These are phyloP conservation scores for Cichlasoma orientale DNA, from an alignment of 2,797 vertebrate species.

Conservation along the genomic window DNA sequence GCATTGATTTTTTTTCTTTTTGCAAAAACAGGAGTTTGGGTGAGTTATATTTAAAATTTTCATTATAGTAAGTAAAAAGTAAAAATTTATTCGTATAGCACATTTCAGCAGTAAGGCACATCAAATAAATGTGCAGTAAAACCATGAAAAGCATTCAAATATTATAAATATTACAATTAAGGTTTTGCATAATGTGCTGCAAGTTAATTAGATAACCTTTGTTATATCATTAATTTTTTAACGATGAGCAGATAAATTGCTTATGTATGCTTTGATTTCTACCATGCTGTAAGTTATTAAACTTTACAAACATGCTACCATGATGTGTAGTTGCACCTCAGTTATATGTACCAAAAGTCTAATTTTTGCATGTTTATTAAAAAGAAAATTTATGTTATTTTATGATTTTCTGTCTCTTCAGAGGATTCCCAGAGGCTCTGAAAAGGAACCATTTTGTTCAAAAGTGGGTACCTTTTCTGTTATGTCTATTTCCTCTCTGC, in stretches of 20 bases:
- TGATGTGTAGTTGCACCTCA: neutral
- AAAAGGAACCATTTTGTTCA: constrained; percentile 26
- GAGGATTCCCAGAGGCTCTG: constrained; percentile 27
- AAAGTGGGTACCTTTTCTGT: constrained; percentile 40
- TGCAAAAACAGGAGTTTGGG: constrained; percentile 29
- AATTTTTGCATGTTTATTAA: neutral
- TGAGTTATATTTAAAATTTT: constrained; percentile 35
- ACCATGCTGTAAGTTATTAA: neutral
- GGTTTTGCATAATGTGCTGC: neutral
- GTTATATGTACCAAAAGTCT: neutral
- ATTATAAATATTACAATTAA: neutral
- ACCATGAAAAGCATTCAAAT: too few species aligned
- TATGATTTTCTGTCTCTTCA: constrained; percentile 15
- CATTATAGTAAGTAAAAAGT: too few species aligned
- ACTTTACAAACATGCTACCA: neutral
- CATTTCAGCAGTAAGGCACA: too few species aligned
- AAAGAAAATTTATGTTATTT: neutral
- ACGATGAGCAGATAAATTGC: neutral
- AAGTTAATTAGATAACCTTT: neutral
- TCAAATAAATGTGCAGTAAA: too few species aligned
- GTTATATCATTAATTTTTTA: neutral
- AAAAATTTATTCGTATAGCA: too few species aligned
- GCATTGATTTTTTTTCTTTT: neutral
- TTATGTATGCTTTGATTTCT: neutral
- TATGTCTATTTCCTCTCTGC: constrained; percentile 83